phyloP scores from a whole-genome alignment of 2,888 invertebrate species.

The Agapostemon virescens region DNA sequence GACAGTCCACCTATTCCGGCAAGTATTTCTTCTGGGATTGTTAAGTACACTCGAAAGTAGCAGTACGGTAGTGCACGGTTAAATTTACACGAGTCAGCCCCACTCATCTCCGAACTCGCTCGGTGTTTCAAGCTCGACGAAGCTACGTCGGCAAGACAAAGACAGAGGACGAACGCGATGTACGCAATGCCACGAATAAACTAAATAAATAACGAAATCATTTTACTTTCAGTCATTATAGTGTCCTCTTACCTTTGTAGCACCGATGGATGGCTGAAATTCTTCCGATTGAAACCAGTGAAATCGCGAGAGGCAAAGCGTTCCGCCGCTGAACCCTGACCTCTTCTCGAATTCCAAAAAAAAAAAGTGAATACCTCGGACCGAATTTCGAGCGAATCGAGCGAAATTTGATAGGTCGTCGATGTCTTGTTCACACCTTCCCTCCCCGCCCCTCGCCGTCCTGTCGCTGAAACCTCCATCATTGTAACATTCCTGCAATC shows the following conservation, averaged over 20 bases:
- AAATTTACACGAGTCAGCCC: neutral
- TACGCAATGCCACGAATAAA: neutral
- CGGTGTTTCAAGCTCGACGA: neutral
- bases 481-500: no score
- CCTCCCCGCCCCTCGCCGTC: no score
- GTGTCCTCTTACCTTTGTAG: neutral
- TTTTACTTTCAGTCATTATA: neutral
- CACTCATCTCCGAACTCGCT: neutral
- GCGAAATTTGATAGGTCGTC: no score
- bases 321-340: no score
- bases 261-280: neutral
- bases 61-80: neutral
- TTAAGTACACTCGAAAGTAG: neutral
- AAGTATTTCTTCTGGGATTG: constrained; percentile 33
- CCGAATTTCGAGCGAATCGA: no score
- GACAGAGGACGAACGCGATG: neutral
- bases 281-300: neutral
- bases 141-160: neutral
- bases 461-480: no score
- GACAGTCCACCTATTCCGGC: constrained; percentile 72
- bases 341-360: no score
- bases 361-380: no score
- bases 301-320: neutral
- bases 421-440: neutral
- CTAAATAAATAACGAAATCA: neutral